These are phyloP conservation scores for Pollimyrus isidori DNA, from an alignment of 2,113 vertebrate genomes.

Conservation along the genomic window DNA sequence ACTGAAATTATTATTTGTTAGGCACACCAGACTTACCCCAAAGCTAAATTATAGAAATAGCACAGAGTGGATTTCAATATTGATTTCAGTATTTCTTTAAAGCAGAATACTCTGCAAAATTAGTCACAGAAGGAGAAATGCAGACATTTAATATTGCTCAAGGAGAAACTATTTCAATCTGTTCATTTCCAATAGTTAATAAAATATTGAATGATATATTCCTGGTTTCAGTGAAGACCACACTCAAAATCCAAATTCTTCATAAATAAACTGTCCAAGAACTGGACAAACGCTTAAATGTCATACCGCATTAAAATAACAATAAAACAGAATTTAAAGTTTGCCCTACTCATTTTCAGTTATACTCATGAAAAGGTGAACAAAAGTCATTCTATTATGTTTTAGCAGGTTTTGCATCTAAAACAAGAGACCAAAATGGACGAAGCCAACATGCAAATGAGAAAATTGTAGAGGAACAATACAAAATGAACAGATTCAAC, in stretches of 20 bases:
- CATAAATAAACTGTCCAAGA: not conserved
- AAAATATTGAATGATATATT: not conserved
- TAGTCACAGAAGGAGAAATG: not conserved
- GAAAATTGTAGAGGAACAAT: not conserved
- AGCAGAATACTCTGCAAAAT: not conserved
- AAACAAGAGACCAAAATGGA: not conserved
- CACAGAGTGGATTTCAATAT: not conserved
- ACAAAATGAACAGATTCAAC: not conserved
- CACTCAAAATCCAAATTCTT: not conserved
- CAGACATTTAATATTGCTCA: not conserved
- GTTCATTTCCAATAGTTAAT: not conserved
- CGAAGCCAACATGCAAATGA: not conserved
- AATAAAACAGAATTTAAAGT: not conserved
- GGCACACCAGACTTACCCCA: not conserved
- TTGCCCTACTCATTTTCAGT: not conserved
- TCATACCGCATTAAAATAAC: not conserved
- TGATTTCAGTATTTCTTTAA: not conserved
- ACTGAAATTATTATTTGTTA: conserved; percentile 7
- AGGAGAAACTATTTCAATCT: not conserved
- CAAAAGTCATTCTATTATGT: not conserved
- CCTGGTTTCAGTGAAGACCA: not conserved
- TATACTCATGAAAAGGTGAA: not conserved
- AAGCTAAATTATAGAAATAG: not conserved
- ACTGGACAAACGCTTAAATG: not conserved
- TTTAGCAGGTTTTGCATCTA: not conserved